Percentiles rank a stretch among this genome's conserved stretches.
phyloP scores from a whole-genome alignment of 2,888 invertebrate genomes.

The Junonia oenone region DNA sequence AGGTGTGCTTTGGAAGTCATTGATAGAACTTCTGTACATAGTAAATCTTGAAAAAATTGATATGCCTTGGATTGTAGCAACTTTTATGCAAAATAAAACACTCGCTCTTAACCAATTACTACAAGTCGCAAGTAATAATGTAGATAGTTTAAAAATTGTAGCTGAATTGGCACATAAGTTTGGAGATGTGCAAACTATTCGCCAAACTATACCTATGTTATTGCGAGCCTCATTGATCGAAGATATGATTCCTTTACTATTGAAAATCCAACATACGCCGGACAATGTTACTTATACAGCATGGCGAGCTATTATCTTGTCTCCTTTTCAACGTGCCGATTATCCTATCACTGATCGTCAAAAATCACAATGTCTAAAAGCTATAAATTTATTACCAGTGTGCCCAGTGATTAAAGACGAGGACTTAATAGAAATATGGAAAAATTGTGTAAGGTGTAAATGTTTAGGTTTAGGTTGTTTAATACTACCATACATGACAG shows the following conservation, averaged over 20 bases:
- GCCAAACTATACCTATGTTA: constrained; percentile 50
- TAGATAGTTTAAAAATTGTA: constrained; percentile 56
- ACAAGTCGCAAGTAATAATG: constrained; percentile 50
- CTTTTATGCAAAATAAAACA: constrained; percentile 63
- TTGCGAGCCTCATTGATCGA: constrained; percentile 55
- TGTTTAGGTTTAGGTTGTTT: constrained; percentile 65
- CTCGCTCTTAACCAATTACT: constrained; percentile 61
- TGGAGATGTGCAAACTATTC: constrained; percentile 49
- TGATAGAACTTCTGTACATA: constrained; percentile 61
- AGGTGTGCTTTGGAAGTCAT: constrained; percentile 60
- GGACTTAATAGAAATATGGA: constrained; percentile 70
- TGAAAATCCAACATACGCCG: constrained; percentile 52
- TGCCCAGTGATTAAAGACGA: constrained; percentile 68
- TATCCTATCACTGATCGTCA: constrained; percentile 71
- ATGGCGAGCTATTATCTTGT: constrained; percentile 64
- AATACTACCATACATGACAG: constrained; percentile 66
- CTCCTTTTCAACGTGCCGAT: constrained; percentile 69
- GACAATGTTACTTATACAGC: constrained; percentile 56
- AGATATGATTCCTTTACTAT: constrained; percentile 60
- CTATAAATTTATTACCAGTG: constrained; percentile 64
- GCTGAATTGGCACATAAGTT: constrained; percentile 54
- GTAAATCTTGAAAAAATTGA: constrained; percentile 65
- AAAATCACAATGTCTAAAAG: constrained; percentile 60
- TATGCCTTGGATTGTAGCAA: constrained; percentile 68
- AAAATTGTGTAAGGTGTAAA: constrained; percentile 66